These are phyloP conservation scores for Ciona savignyi DNA, from an alignment of 23 tunicate genomes.

Conservation along the genomic window DNA sequence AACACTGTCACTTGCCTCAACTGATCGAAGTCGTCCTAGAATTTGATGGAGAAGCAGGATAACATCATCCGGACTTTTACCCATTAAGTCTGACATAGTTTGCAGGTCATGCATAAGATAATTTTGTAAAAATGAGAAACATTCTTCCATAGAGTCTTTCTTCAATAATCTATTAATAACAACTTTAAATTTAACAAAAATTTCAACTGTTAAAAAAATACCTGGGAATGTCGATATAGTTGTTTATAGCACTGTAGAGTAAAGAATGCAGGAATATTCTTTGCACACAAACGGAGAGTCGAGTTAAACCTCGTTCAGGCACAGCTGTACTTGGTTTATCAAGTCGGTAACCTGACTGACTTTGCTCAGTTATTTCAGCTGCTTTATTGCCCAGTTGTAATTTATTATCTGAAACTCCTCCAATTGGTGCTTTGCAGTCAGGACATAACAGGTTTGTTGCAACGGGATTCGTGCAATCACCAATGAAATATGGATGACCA, in stretches of 20 bases:
- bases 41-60: conserved; percentile 36
- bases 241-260: conserved; percentile 14
- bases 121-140: conserved; percentile 4
- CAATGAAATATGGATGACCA: conserved; percentile 57
- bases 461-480: conserved; percentile 56
- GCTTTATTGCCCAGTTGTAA: conserved; percentile 40
- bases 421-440: conserved; percentile 39
- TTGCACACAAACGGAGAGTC: conserved; percentile 34
- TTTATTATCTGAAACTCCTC: conserved; percentile 17
- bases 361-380: conserved; percentile 31
- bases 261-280: conserved; percentile 29
- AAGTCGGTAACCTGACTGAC: conserved; percentile 62
- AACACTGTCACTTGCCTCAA: conserved; percentile 7
- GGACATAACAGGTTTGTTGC: conserved; percentile 32
- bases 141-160: neutral
- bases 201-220: neutral
- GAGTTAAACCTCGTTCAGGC: conserved; percentile 28
- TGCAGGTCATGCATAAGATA: conserved; percentile 28
- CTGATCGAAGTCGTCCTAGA: conserved; percentile 9
- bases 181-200: neutral
- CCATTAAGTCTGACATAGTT: conserved; percentile 10
- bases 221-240: conserved; percentile 8
- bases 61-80: conserved; percentile 33
- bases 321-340: conserved; percentile 3
- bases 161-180: neutral